phyloP scores from a whole-genome alignment of 2,113 vertebrate species.

The Accipiter cooperii region DNA sequence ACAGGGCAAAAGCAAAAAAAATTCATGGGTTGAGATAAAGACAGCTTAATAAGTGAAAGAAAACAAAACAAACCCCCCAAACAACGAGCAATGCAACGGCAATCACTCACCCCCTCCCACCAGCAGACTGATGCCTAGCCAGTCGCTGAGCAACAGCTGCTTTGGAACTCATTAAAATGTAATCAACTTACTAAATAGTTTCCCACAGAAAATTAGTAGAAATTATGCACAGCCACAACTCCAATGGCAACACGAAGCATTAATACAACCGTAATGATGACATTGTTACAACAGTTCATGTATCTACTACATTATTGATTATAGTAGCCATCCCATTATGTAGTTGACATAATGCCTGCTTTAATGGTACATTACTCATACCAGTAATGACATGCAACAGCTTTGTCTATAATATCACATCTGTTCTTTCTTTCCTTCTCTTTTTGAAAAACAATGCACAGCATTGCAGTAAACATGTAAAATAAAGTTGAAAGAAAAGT shows the following conservation, averaged over 20 bases:
- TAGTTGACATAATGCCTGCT: background rate
- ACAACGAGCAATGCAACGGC: background rate
- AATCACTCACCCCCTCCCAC: background rate
- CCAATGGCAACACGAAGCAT: background rate
- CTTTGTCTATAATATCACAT: background rate
- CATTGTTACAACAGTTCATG: background rate
- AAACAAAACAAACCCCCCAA: background rate
- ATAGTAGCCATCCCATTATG: background rate
- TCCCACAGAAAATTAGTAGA: background rate
- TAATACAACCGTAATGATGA: background rate
- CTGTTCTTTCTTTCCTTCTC: background rate
- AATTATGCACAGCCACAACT: background rate
- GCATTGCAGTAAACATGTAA: background rate
- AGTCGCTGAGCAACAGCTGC: background rate
- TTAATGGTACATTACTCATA: background rate
- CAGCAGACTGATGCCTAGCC: background rate
- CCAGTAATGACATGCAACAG: background rate
- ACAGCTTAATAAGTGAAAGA: background rate
- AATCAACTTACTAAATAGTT: background rate
- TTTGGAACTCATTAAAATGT: background rate
- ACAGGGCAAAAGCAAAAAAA: background rate
- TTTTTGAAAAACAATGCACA: background rate
- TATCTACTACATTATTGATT: background rate
- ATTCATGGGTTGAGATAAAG: background rate
- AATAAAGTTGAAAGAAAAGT: background rate